A percentile compares a stretch with the other conserved stretches of the same genome.
These are phyloP conservation scores for Elachura formosa DNA, from an alignment of 2,113 vertebrate genomes.

Conservation along the genomic window DNA sequence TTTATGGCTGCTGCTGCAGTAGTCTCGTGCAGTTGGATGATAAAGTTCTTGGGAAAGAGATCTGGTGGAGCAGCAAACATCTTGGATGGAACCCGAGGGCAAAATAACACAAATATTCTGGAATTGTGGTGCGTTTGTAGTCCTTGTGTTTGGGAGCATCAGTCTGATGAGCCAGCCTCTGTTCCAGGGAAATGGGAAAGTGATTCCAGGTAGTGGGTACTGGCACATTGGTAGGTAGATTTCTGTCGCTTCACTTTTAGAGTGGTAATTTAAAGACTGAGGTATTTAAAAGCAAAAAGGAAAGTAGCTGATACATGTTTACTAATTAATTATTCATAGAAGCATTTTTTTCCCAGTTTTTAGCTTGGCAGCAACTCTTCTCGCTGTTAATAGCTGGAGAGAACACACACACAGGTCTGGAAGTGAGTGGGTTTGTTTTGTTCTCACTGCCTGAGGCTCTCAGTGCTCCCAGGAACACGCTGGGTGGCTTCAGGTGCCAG, in stretches of 20 bases:
- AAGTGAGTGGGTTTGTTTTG: not conserved
- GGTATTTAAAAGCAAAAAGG: not conserved
- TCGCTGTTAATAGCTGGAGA: not conserved
- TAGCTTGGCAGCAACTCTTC: not conserved
- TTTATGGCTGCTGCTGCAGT: not conserved
- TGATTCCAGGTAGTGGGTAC: fast-evolving
- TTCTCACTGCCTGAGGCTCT: not conserved
- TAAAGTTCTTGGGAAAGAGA: not conserved
- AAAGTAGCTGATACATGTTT: not conserved
- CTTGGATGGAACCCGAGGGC: not conserved
- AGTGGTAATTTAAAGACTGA: not conserved
- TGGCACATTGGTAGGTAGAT: not conserved
- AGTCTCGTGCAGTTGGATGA: not conserved
- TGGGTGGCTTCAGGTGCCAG: not conserved
- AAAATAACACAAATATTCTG: not conserved
- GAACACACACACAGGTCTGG: not conserved
- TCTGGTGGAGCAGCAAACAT: not conserved
- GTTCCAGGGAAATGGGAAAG: not conserved
- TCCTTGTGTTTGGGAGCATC: not conserved
- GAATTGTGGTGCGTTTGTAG: fast-evolving
- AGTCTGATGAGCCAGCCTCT: not conserved
- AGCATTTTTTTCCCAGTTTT: not conserved
- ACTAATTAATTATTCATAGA: not conserved
- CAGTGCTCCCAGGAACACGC: not conserved
- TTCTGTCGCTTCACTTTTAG: not conserved